A percentile compares a stretch with the other conserved stretches of the same genome.
Conservation (phyloP, 2,888 invertebrate genomes). For the Ectemnius continuus region DNA sequence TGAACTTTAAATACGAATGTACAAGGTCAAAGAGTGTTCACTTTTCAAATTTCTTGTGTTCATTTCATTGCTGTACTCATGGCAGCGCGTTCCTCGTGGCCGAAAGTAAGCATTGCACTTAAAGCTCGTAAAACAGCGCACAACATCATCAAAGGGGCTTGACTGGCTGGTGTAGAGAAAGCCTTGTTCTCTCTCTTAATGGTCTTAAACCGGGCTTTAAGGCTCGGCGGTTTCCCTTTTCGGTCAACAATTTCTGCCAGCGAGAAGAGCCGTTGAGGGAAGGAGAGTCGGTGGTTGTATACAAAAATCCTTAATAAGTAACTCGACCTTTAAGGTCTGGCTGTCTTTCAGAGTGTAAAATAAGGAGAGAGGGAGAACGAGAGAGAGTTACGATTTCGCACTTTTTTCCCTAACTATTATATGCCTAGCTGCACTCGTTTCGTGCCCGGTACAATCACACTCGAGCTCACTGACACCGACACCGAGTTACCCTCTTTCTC, state of each 20-base stretch:
- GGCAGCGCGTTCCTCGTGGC: too few species aligned
- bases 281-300: conserved; percentile 11
- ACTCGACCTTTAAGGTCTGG: conserved; percentile 45
- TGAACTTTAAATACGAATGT: too few species aligned
- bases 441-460: conserved; percentile 2
- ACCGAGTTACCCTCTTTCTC: neutral
- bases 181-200: too few species aligned
- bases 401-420: conserved; percentile 47
- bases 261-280: conserved; percentile 25
- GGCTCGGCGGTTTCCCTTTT: conserved; percentile 1
- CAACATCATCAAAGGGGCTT: too few species aligned
- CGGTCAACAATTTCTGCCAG: conserved; percentile 13
- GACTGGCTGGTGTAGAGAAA: too few species aligned
- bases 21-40: too few species aligned
- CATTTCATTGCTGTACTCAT: too few species aligned
- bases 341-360: conserved; percentile 36
- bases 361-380: conserved; percentile 38
- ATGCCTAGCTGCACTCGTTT: conserved; percentile 41
- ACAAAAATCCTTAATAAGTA: conserved; percentile 34
- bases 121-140: too few species aligned
- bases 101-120: too few species aligned
- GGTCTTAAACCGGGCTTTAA: neutral
- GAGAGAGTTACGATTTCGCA: conserved; percentile 27
- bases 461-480: conserved; percentile 1
- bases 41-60: too few species aligned